Evolutionary conservation across 1,140 invertebrate species (phyloP), one percentile per base, ranked within the genome.

Genomic region (Reticulitermes speratus): DNA sequence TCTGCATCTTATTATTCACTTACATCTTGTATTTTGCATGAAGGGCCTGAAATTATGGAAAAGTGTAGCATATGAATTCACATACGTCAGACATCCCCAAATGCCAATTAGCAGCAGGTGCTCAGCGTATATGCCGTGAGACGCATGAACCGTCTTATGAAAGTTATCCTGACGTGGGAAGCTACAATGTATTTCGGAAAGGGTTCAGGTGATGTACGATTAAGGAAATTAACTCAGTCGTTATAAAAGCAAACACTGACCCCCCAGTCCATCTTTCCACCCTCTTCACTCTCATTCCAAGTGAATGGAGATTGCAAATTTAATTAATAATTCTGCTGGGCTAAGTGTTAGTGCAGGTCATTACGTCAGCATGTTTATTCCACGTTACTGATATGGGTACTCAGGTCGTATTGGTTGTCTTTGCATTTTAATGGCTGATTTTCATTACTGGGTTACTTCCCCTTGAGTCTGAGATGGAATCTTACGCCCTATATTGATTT

Each of bases 231-330:
- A 25, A 75, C 25, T 75, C 25, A 8, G n/a, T 75, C 25, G n/a
- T 75, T 75, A 75, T 3, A n/a, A 75, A 75, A 75, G n/a, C 65
- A 75, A 75, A 75, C 65, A 75, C 65, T 75, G 25, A 75, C 65
- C 65, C 65, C 38, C 65, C 25, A 8, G 65, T 25, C n/a, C 14
- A 21, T 19, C 52, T 11, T 48, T 65, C 7, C 19, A 23, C 21
- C 25, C 21, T 25, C 65, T 75, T 30, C 16, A 75, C 9, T 30
- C 25, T 30, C 65, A 75, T 75, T 75, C n/a, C 9, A 14, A 75
- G 65, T 75, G n/a, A n/a, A 30, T 30, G 65, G 25, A 30, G 65
- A 75, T 75, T 30, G 7, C n/a, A 8, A 75, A 16, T 75, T 65
- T 75, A 75, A 75, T 75, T 75, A 75, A 75, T 75, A 75, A 75